Percentiles rank a stretch among this genome's conserved stretches.
phyloP scores from a whole-genome alignment of 2,797 vertebrate genomes.

The Arnoldichthys spilopterus region DNA sequence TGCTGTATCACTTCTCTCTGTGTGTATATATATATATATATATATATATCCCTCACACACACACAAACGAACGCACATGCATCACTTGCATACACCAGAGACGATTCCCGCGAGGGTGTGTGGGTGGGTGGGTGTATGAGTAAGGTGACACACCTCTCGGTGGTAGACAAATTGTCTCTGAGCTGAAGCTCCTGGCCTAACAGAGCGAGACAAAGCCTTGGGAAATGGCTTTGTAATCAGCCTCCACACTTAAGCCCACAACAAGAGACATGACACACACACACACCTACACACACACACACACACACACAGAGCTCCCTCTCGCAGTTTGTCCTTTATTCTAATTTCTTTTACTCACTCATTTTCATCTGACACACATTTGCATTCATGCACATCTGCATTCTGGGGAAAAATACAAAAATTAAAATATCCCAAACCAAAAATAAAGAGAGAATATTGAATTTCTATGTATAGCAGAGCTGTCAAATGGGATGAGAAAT shows the following conservation, averaged over 20 bases:
- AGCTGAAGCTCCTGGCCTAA: conserved; percentile 68
- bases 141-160: conserved; percentile 21
- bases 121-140: conserved; percentile 10
- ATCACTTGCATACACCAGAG: conserved; percentile 4
- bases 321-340: neutral
- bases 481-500: neutral
- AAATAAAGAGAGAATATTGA: neutral
- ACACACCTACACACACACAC: conserved; percentile 31
- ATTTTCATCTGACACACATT: neutral
- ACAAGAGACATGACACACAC: conserved; percentile 13
- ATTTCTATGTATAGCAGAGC: neutral
- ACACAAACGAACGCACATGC: neutral
- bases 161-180: conserved; percentile 51
- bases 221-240: conserved; percentile 73
- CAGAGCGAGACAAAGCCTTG: conserved; percentile 70
- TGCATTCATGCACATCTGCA: neutral
- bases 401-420: neutral
- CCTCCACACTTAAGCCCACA: conserved; percentile 61
- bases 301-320: conserved; percentile 17
- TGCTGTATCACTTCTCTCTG: conserved; percentile 6
- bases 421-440: neutral
- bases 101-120: neutral
- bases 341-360: neutral
- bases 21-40: no score
- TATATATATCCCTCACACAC: conserved; percentile 1